Conservation (phyloP, 2,797 vertebrate genomes). For the Decapterus maruadsi region DNA sequence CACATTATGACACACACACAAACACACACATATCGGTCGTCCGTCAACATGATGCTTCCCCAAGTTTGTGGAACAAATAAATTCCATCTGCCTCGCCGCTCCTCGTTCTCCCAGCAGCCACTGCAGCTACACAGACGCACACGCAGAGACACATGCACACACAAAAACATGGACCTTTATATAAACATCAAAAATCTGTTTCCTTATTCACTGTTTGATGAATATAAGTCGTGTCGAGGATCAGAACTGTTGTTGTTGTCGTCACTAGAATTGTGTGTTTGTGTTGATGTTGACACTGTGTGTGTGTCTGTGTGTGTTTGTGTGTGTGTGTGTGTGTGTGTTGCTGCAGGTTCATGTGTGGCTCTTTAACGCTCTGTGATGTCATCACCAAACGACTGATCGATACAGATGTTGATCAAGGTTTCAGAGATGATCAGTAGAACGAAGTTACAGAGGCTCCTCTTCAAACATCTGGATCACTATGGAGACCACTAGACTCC, state of each 20-base stretch:
- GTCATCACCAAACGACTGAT: too few relatives aligned
- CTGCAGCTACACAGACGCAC: constrained; percentile 65
- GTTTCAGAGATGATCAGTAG: too few relatives aligned
- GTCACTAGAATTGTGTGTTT: too few relatives aligned
- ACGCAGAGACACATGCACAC: not conserved
- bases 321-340: too few relatives aligned
- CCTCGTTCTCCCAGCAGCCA: constrained; percentile 91
- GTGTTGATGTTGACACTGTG: too few relatives aligned
- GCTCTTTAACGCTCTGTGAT: too few relatives aligned
- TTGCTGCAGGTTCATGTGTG: rapidly evolving
- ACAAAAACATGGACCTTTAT: not conserved
- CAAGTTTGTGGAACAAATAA: constrained; percentile 95
- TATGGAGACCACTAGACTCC: too few relatives aligned
- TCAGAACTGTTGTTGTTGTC: too few relatives aligned
- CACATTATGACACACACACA: not conserved
- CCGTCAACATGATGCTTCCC: constrained; percentile 89
- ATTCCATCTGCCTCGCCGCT: constrained; percentile 91
- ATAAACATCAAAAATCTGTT: not conserved
- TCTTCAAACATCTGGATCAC: too few relatives aligned
- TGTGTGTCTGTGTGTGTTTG: too few relatives aligned
- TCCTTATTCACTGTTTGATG: not conserved
- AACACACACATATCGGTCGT: constrained; percentile 83
- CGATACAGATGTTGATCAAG: too few relatives aligned
- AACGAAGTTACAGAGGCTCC: too few relatives aligned
- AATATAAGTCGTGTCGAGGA: not conserved